Conservation (phyloP, 2,113 vertebrate species). For the Cynoglossus semilaevis region DNA sequence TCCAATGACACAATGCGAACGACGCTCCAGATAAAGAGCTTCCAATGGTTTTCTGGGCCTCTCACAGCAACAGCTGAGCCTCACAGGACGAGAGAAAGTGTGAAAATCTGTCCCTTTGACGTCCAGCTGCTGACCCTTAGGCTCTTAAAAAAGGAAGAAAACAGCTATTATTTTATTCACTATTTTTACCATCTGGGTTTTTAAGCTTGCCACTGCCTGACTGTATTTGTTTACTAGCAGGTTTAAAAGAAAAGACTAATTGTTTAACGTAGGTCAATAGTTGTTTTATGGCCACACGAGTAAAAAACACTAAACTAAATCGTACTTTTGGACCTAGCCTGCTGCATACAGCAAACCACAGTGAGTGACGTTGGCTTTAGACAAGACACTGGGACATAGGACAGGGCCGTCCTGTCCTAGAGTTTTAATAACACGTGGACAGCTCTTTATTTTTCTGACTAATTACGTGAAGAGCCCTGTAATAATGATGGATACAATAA, state of each 20-base stretch:
- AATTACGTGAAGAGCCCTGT: conserved; percentile 16
- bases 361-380: too few species aligned
- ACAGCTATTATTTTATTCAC: background rate
- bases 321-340: too few species aligned
- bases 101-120: background rate
- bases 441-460: conserved; percentile 13
- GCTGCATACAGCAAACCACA: too few species aligned
- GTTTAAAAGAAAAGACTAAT: too few species aligned
- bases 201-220: too few species aligned
- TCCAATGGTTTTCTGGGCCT: background rate
- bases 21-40: conserved; percentile 19
- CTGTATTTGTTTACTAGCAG: too few species aligned
- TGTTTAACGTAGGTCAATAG: too few species aligned
- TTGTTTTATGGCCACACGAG: too few species aligned
- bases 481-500: background rate
- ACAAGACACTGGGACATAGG: too few species aligned
- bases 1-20: conserved; percentile 38
- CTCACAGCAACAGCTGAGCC: conserved; percentile 36
- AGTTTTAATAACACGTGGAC: conserved; percentile 24
- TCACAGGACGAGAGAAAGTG: background rate
- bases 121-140: background rate
- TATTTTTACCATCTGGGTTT: too few species aligned
- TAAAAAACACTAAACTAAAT: too few species aligned
- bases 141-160: background rate
- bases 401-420: too few species aligned